phyloP scores from a whole-genome alignment of 2,113 vertebrate species.

The Anoura caudifer region DNA sequence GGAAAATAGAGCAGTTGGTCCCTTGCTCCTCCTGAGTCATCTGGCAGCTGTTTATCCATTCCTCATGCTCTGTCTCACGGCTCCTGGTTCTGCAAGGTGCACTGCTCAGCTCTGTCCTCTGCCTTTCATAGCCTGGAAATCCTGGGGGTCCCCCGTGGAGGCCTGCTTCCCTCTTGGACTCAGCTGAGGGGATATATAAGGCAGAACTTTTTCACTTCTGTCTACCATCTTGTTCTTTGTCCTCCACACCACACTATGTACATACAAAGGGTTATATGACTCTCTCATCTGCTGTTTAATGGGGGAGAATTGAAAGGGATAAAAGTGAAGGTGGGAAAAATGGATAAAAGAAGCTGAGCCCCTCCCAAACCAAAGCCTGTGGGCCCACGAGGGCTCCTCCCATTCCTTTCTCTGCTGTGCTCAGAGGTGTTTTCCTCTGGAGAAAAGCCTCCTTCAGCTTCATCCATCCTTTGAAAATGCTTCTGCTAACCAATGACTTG shows the following conservation, averaged over 20 bases:
- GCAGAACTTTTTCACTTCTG: background rate
- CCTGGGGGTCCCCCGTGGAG: background rate
- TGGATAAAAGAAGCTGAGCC: background rate
- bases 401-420: background rate
- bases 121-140: background rate
- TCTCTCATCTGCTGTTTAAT: background rate
- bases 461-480: background rate
- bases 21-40: background rate
- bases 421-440: background rate
- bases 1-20: background rate
- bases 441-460: background rate
- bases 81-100: background rate
- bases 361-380: background rate
- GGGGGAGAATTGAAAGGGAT: background rate
- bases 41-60: background rate
- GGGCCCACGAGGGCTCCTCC: background rate
- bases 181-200: background rate
- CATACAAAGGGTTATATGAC: background rate
- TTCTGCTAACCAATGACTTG: background rate
- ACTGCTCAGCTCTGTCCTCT: background rate
- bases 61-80: background rate
- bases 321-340: background rate
- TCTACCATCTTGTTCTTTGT: background rate
- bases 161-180: background rate
- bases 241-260: accelerated